phyloP scores from a whole-genome alignment of 2,888 invertebrate species.

The Epinotia brunnichana region DNA sequence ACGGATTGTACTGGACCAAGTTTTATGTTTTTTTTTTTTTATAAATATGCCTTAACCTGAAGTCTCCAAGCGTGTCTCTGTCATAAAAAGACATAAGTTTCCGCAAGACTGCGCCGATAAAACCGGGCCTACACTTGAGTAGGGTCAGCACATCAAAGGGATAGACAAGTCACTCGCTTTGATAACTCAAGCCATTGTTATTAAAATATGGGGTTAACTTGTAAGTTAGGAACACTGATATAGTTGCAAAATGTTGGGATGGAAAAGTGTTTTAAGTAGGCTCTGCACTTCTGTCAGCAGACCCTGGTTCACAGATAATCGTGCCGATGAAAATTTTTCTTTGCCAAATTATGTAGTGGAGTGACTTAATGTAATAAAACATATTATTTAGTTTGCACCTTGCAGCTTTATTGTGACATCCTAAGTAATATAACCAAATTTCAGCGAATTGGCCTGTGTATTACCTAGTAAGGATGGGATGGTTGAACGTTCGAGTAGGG shows the following conservation, averaged over 20 bases:
- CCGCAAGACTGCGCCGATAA: slow-evolving; percentile 41
- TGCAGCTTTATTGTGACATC: no score
- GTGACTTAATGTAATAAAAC: neutral
- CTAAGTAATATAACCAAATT: no score
- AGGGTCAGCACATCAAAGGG: slow-evolving; percentile 44
- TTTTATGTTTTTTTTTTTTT: neutral
- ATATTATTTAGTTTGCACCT: no score
- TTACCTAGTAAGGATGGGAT: no score
- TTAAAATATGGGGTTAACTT: slow-evolving; percentile 42
- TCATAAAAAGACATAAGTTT: slow-evolving; percentile 44
- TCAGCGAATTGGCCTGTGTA: no score
- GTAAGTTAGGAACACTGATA: slow-evolving; percentile 25
- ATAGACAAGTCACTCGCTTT: slow-evolving; percentile 44
- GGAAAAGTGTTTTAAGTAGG: slow-evolving; percentile 3
- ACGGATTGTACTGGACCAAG: neutral
- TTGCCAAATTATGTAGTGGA: neutral
- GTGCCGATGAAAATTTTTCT: neutral
- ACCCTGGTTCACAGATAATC: neutral
- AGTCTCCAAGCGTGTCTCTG: slow-evolving; percentile 35
- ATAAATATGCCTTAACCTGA: neutral
- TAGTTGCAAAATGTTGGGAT: neutral
- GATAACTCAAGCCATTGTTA: slow-evolving; percentile 42
- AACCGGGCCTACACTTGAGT: slow-evolving; percentile 40
- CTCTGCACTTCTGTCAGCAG: neutral
- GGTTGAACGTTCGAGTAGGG: no score